These are phyloP conservation scores for Pomatostomus ruficeps DNA, from an alignment of 2,113 vertebrate genomes.

Conservation along the genomic window DNA sequence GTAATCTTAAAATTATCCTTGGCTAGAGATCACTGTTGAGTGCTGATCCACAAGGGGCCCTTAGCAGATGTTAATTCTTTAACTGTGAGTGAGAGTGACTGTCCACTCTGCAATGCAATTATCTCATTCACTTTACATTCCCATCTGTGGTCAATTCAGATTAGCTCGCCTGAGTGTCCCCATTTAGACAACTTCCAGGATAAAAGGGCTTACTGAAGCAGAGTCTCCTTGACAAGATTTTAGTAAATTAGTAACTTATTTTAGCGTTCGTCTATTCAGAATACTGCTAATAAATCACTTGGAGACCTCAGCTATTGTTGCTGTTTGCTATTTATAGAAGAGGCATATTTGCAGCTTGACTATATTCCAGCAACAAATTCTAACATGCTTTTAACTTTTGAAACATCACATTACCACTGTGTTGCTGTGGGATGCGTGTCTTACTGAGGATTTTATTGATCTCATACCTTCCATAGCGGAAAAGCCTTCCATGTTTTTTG, in stretches of 20 bases:
- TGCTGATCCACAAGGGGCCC: neutral
- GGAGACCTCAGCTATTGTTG: slow-evolving; percentile 14
- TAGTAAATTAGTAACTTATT: slow-evolving; percentile 54
- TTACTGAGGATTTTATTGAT: neutral
- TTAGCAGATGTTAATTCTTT: slow-evolving; percentile 49
- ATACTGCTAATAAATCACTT: slow-evolving; percentile 59
- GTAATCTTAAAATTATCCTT: neutral
- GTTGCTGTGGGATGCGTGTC: neutral
- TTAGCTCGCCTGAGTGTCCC: slow-evolving; percentile 58
- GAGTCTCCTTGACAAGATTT: slow-evolving; percentile 49
- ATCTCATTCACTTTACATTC: slow-evolving; percentile 50
- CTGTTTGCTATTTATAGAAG: slow-evolving; percentile 30
- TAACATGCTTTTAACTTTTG: neutral
- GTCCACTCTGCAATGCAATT: slow-evolving; percentile 61
- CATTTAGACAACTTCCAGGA: slow-evolving; percentile 50
- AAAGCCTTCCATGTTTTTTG: neutral
- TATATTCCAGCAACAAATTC: slow-evolving; percentile 22
- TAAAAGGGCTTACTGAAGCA: slow-evolving; percentile 59
- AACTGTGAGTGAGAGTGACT: slow-evolving; percentile 33
- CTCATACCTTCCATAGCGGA: neutral
- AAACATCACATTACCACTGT: neutral
- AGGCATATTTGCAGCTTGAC: neutral
- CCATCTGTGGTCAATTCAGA: slow-evolving; percentile 57
- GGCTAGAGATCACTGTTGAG: neutral
- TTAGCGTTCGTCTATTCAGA: slow-evolving; percentile 26